Evolutionary conservation across 2,113 vertebrate genomes (phyloP).

Genomic region (Nothocercus nigrocapillus): DNA sequence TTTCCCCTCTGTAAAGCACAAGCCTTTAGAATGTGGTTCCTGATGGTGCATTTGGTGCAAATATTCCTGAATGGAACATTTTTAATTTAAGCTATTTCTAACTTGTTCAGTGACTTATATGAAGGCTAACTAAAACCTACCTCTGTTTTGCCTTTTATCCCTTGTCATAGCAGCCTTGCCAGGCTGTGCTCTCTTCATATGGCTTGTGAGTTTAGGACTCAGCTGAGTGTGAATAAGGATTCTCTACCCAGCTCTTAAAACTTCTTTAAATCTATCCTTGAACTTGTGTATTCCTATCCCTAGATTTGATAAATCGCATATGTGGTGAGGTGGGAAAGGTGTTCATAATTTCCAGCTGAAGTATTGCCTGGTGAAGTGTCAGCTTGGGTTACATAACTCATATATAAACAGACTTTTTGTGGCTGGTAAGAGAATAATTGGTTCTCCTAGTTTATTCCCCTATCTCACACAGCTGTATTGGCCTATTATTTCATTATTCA

Average conservation of each 20-base stretch:
- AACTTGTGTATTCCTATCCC: conserved; percentile 62
- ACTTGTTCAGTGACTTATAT: not conserved
- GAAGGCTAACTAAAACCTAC: not conserved
- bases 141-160: not conserved
- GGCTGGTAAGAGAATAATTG: conserved; percentile 70
- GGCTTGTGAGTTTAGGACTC: not conserved
- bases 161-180: not conserved
- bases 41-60: not conserved
- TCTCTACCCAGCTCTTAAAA: conserved; percentile 43
- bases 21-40: not conserved
- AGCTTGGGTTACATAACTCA: conserved; percentile 76
- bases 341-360: conserved; percentile 68
- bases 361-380: conserved; percentile 66
- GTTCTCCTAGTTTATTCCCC: conserved; percentile 59
- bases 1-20: not conserved
- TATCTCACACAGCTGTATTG: conserved; percentile 41
- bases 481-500: conserved; percentile 63
- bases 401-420: conserved; percentile 73
- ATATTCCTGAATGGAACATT: not conserved
- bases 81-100: not conserved
- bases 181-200: not conserved
- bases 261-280: conserved; percentile 60
- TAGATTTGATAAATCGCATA: conserved; percentile 67
- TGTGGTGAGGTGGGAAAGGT: conserved; percentile 47
- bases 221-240: not conserved